Conservation (phyloP, 1,140 invertebrate genomes). For the Eueides isabella region DNA sequence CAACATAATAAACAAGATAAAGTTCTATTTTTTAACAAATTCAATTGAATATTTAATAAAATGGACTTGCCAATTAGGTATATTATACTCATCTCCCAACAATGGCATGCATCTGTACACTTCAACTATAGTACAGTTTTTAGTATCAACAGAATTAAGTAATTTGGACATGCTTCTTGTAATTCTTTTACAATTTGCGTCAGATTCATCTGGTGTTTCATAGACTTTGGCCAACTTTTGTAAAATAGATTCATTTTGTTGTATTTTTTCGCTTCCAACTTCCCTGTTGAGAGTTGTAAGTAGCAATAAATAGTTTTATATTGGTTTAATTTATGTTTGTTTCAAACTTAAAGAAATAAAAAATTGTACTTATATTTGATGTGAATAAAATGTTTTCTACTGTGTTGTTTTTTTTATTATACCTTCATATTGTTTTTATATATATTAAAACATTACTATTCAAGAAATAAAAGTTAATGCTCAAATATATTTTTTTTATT, state of each 20-base stretch:
- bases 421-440: background rate
- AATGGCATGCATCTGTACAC: constrained; percentile 67
- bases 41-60: constrained; percentile 57
- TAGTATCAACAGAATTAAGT: constrained; percentile 33
- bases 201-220: constrained; percentile 15
- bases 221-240: constrained; percentile 10
- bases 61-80: constrained; percentile 66
- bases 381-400: constrained; percentile 59
- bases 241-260: constrained; percentile 13
- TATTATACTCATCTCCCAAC: constrained; percentile 58
- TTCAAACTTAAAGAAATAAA: constrained; percentile 26
- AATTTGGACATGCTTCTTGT: constrained; percentile 55
- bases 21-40: constrained; percentile 40
- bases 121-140: constrained; percentile 60
- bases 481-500: no score
- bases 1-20: background rate
- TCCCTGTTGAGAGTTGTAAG: constrained; percentile 17
- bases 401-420: background rate
- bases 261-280: background rate
- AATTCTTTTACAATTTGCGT: constrained; percentile 38
- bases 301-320: constrained; percentile 25
- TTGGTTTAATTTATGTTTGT: constrained; percentile 13
- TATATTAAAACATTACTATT: no score
- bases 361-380: constrained; percentile 60
- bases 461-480: no score